Conservation (phyloP, 2,797 vertebrate species). For the Petrocephalus sullivani region DNA sequence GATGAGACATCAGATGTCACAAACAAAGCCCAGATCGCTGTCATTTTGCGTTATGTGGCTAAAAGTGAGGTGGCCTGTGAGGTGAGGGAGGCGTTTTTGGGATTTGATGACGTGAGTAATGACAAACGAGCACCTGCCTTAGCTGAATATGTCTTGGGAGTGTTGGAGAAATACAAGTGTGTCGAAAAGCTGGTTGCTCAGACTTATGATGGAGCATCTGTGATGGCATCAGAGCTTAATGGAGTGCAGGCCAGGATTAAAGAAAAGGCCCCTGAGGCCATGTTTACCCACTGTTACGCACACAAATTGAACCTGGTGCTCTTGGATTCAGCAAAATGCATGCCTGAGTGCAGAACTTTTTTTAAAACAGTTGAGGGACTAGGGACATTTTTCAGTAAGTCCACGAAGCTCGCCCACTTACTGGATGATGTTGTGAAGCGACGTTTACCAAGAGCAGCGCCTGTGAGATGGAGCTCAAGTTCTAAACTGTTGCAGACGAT, state of each 20-base stretch:
- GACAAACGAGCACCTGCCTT: no score
- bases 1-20: constrained; percentile 25
- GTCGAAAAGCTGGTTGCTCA: constrained; percentile 23
- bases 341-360: constrained; percentile 15
- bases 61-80: background rate
- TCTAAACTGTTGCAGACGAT: constrained; percentile 26
- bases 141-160: background rate
- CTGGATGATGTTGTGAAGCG: constrained; percentile 21
- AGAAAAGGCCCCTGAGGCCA: constrained; percentile 18
- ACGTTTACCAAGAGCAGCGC: constrained; percentile 22
- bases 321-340: constrained; percentile 14
- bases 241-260: constrained; percentile 17
- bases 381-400: background rate
- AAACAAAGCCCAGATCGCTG: constrained; percentile 27
- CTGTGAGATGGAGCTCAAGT: constrained; percentile 21
- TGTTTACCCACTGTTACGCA: constrained; percentile 23
- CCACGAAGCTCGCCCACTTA: background rate
- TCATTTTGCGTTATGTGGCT: constrained; percentile 29
- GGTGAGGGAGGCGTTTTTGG: constrained; percentile 26
- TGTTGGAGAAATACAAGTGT: constrained; percentile 11
- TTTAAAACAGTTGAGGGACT: constrained; percentile 23
- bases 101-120: constrained; percentile 20
- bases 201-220: constrained; percentile 20
- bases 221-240: constrained; percentile 25
- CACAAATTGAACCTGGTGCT: constrained; percentile 27